Conservation (phyloP, 2,113 vertebrate genomes). For the Opisthocomus hoazin region DNA sequence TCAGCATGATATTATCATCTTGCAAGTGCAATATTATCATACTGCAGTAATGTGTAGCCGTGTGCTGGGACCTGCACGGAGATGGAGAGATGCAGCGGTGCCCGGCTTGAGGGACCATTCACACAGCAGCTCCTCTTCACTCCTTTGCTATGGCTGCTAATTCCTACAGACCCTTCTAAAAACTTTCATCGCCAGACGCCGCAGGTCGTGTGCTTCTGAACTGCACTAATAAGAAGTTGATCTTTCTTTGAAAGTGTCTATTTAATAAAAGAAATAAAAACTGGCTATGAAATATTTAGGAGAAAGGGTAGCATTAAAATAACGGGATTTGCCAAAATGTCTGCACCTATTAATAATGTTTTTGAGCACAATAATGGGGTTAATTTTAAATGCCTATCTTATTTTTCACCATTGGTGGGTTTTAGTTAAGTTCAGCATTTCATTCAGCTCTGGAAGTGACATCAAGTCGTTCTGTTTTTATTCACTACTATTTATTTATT, state of each 20-base stretch:
- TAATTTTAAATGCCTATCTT: not conserved
- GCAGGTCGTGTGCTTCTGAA: not conserved
- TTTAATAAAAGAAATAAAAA: not conserved
- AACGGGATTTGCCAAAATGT: not conserved
- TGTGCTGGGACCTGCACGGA: not conserved
- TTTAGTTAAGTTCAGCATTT: not conserved
- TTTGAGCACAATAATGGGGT: not conserved
- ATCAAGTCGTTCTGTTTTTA: not conserved
- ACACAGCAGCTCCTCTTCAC: fast-evolving
- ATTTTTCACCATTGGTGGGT: not conserved
- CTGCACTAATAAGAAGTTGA: not conserved
- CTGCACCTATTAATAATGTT: not conserved
- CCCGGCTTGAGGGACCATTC: not conserved
- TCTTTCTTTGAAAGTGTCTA: not conserved
- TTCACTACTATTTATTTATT: not conserved
- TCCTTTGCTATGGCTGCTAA: not conserved
- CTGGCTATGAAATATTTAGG: not conserved
- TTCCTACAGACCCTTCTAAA: not conserved
- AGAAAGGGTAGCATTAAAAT: not conserved
- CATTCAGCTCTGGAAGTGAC: not conserved
- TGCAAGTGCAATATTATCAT: not conserved
- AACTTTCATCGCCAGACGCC: not conserved
- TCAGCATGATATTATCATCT: not conserved
- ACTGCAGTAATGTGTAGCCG: not conserved
- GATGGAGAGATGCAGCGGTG: fast-evolving